A percentile compares a stretch with the other conserved stretches of the same genome.
Evolutionary conservation across 2,113 vertebrate genomes (phyloP).

Genomic region (Urocolius indicus): DNA sequence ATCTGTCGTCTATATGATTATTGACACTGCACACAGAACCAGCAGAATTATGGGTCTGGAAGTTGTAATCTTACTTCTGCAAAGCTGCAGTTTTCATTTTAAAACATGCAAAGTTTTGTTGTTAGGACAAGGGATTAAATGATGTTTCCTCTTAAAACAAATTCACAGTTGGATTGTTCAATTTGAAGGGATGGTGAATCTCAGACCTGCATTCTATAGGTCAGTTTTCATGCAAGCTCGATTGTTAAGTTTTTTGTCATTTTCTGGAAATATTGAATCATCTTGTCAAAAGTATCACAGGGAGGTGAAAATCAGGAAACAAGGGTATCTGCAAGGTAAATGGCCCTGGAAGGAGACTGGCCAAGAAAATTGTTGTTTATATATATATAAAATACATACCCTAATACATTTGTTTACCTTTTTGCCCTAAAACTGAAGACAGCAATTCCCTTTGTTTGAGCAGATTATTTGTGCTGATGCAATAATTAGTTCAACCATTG

Average conservation of each 20-base stretch:
- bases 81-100: constrained; percentile 21
- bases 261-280: not conserved
- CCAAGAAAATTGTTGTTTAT: not conserved
- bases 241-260: not conserved
- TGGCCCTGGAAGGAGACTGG: not conserved
- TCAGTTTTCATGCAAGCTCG: not conserved
- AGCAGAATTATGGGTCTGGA: not conserved
- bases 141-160: not conserved
- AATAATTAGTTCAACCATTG: not conserved
- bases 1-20: not conserved
- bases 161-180: not conserved
- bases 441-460: not conserved
- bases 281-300: not conserved
- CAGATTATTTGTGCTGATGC: not conserved
- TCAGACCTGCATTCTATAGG: not conserved
- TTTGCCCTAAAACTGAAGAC: not conserved
- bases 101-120: not conserved
- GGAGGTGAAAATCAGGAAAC: not conserved
- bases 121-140: not conserved
- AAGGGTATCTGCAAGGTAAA: not conserved
- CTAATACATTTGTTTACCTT: not conserved
- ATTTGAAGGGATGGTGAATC: too few species aligned
- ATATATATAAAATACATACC: not conserved
- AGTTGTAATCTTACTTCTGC: not conserved
- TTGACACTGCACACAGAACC: not conserved